Evolutionary conservation across 2,797 vertebrate genomes (phyloP), one percentile per base, ranked within the genome.

Genomic region (Neopelma chrysocephalum): DNA sequence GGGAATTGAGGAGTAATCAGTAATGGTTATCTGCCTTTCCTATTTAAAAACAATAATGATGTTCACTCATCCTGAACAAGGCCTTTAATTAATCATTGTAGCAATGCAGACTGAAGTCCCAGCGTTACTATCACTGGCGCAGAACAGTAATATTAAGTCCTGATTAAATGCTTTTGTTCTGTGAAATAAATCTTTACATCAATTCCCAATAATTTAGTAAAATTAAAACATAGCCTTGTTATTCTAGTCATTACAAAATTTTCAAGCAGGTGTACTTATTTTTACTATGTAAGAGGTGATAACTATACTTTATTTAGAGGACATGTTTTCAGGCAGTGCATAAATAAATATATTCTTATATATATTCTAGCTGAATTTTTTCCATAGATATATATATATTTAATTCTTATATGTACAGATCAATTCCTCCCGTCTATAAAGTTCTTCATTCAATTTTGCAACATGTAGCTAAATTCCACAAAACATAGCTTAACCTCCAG

Each of bases 41-140:
- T 98, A 98, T 98, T 98, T 98, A 98, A 98, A 98, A 98, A 98
- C 98, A 98, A 98, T 98, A 98, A 98, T 98, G 98, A 97, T 97
- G 97, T 97, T 98, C 97, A 97, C 96, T 98, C 98, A 98, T 98
- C 98, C 98, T 25, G 97, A 98, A 98, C 97, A 97, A 98, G 98
- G 94, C 96, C 84, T 94, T 98, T 98, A 98, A 98, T 98, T 98
- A 98, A 98, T 98, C 98, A 98, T 98, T 98, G 97, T 98, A 96
- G 97, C 96, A 98, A 97, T 97, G 95, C 97, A 98, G 97, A 96
- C 97, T 98, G 97, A 97, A 97, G 91, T 98, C 98, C 97, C 98
- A 97, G 85, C 83, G 97, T 98, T 98, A 81, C 96, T 96, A 95
- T 96, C 94, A 92, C 56, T 93, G 97, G 97, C 60, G 86, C 96